Percentiles rank a stretch among this genome's conserved stretches.
Evolutionary conservation across 2,113 vertebrate species (phyloP).

Genomic region (Gymnarchus niloticus): DNA sequence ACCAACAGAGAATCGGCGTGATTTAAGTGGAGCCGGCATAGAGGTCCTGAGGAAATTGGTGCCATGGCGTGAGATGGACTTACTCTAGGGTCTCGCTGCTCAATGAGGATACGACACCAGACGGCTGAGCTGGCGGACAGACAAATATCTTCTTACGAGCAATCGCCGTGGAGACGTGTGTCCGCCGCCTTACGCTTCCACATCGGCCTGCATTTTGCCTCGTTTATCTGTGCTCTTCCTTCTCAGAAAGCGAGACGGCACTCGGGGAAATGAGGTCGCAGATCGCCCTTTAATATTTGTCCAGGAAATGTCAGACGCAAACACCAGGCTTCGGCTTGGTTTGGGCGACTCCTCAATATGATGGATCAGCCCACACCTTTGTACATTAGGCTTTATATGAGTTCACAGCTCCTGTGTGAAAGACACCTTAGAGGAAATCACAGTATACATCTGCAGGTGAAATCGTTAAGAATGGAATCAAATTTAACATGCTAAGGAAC

Average conservation of each 20-base stretch:
- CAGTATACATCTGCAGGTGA: background rate
- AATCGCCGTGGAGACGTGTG: background rate
- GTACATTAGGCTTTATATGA: background rate
- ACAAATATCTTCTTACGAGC: background rate
- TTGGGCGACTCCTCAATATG: background rate
- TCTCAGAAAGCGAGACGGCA: background rate
- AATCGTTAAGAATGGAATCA: background rate
- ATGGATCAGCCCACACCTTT: background rate
- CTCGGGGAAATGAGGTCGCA: background rate
- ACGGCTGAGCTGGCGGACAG: background rate
- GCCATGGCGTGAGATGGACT: constrained; percentile 1
- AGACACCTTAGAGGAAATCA: background rate
- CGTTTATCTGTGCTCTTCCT: background rate
- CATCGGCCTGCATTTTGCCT: background rate
- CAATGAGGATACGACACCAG: too few species aligned
- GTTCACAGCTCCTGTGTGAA: background rate
- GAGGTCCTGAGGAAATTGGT: background rate
- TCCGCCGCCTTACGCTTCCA: background rate
- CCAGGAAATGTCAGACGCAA: background rate
- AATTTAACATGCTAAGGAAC: too few species aligned
- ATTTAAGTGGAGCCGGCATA: background rate
- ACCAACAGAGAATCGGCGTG: background rate
- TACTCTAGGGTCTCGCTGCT: too few species aligned
- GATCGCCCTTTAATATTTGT: background rate
- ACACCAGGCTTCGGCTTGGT: background rate